Evolutionary conservation across 2,797 vertebrate species (phyloP).

Genomic region (Gallirallus australis): DNA sequence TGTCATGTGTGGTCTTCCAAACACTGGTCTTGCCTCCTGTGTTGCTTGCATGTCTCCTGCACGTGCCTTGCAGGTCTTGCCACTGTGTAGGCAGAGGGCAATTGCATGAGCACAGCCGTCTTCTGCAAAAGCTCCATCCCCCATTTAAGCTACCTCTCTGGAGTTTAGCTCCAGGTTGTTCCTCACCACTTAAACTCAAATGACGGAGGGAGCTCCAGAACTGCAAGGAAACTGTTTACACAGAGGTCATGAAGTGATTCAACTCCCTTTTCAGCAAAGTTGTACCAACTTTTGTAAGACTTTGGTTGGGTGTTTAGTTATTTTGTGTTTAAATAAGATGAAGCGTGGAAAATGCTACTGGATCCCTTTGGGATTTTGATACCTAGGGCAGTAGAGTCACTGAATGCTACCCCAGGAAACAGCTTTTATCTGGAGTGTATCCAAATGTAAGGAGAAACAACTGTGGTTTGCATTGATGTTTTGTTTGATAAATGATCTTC

Average conservation of each 20-base stretch:
- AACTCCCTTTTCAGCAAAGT: no score
- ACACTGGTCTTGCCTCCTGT: not conserved
- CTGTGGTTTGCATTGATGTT: not conserved
- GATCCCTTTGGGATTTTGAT: not conserved
- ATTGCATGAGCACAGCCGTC: not conserved
- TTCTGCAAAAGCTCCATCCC: not conserved
- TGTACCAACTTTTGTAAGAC: no score
- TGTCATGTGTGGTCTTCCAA: not conserved
- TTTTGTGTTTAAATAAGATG: not conserved
- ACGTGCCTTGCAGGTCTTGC: not conserved
- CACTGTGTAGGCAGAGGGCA: not conserved
- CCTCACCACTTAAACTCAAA: not conserved
- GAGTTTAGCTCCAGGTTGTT: not conserved
- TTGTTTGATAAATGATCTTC: constrained; percentile 22
- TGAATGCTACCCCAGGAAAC: not conserved
- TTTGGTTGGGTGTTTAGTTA: no score
- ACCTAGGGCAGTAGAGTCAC: not conserved
- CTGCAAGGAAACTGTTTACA: not conserved
- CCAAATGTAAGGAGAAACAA: not conserved
- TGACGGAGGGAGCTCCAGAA: not conserved
- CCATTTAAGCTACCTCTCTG: not conserved
- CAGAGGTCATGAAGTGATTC: not conserved
- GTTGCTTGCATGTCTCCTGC: not conserved
- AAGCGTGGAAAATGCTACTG: not conserved
- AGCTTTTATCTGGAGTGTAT: not conserved